phyloP scores from a whole-genome alignment of 1,140 invertebrate species.

The Cydia amplana region DNA sequence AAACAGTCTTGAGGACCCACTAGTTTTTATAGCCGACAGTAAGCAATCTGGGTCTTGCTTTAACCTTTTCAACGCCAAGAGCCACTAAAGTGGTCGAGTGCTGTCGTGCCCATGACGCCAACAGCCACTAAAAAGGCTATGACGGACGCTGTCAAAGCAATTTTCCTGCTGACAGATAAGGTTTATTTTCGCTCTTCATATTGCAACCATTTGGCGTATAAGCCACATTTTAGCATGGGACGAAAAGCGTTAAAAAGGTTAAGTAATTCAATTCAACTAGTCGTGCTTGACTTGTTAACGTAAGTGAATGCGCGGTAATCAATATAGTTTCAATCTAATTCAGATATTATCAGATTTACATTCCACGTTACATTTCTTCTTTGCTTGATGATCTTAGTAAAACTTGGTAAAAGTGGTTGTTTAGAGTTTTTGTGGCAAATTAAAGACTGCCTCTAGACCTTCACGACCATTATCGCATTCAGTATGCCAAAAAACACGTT shows the following conservation, averaged over 20 bases:
- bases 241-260: no score
- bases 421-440: neutral
- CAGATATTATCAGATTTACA: no score
- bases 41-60: neutral
- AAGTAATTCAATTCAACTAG: neutral
- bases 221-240: no score
- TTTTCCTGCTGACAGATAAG: no score
- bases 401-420: neutral
- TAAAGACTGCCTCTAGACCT: neutral
- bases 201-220: no score
- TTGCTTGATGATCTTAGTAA: neutral
- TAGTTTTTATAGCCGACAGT: neutral
- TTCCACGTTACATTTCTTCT: neutral
- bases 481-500: conserved; percentile 9
- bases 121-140: no score
- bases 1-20: neutral
- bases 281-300: no score
- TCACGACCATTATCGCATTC: neutral
- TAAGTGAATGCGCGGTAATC: neutral
- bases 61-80: no score
- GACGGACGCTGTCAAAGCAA: no score
- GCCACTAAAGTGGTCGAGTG: no score
- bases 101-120: no score
- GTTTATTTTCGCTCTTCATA: no score
- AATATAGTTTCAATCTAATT: neutral